phyloP scores from a whole-genome alignment of 2,797 vertebrate species.

The Buphagus erythrorhynchus region DNA sequence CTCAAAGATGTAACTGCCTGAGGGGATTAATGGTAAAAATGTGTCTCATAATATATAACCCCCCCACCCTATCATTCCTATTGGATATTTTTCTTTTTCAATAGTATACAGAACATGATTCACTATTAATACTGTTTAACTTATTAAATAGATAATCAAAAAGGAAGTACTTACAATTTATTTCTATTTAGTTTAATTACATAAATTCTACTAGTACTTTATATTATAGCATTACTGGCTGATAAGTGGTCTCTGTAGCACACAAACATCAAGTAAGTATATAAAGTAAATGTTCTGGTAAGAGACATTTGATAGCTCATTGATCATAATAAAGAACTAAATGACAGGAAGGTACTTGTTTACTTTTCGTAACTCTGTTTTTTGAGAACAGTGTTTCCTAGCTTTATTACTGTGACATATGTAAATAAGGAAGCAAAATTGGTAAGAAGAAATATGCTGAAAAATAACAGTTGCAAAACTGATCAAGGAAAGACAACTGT shows the following conservation, averaged over 20 bases:
- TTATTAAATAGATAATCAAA: neutral
- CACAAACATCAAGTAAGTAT: neutral
- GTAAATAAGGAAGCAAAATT: neutral
- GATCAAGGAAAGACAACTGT: neutral
- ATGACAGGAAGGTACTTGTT: neutral
- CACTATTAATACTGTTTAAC: neutral
- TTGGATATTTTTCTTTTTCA: neutral
- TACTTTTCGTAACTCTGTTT: neutral
- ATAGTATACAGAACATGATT: neutral
- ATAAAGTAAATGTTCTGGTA: neutral
- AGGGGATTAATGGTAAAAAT: neutral
- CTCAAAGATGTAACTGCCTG: neutral
- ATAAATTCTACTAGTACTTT: neutral
- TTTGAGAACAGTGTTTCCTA: neutral
- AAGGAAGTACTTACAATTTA: neutral
- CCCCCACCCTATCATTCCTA: fast-evolving
- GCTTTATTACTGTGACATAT: neutral
- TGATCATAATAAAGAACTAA: neutral
- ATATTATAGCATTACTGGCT: neutral
- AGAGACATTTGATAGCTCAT: neutral
- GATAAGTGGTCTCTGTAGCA: neutral
- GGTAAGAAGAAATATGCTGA: neutral
- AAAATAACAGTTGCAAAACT: neutral
- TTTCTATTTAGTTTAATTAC: neutral
- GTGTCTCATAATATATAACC: neutral